Evolutionary conservation across 2,888 invertebrate genomes (phyloP).

Genomic region (Lepidocyrtoides sp.): DNA sequence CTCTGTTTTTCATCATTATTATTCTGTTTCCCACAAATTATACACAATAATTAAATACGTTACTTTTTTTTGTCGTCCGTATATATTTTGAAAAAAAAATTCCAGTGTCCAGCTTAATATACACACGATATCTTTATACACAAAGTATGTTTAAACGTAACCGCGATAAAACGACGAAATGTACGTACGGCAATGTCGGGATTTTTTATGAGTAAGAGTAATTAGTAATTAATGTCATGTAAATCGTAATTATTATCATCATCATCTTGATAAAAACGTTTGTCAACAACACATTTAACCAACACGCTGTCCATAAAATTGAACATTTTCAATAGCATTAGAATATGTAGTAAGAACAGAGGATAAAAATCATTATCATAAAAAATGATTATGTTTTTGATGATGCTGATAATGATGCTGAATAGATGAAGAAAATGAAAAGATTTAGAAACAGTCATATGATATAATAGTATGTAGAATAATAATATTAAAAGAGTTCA

Average conservation of each 20-base stretch:
- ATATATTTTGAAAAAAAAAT: not conserved
- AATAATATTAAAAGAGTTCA: slow-evolving; percentile 32
- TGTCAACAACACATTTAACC: slow-evolving; percentile 24
- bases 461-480: not conserved
- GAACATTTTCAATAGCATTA: not conserved
- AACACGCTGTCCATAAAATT: not conserved
- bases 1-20: slow-evolving; percentile 1
- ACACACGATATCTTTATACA: no score
- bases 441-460: not conserved
- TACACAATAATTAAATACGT: not conserved
- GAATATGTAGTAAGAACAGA: not conserved
- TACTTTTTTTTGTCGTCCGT: not conserved
- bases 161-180: slow-evolving; percentile 11
- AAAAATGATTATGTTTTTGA: not conserved
- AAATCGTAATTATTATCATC: no score
- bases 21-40: not conserved
- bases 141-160: not conserved
- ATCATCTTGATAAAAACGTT: slow-evolving; percentile 49
- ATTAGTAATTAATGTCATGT: slow-evolving; percentile 38
- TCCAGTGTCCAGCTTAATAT: slow-evolving; percentile 2
- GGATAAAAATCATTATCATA: not conserved
- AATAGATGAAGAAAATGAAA: slow-evolving; percentile 28
- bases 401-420: not conserved
- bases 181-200: slow-evolving; percentile 15
- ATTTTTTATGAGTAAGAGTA: slow-evolving; percentile 18